Conservation (phyloP, 2,797 vertebrate species). For the Chaetodon trifasciatus region DNA sequence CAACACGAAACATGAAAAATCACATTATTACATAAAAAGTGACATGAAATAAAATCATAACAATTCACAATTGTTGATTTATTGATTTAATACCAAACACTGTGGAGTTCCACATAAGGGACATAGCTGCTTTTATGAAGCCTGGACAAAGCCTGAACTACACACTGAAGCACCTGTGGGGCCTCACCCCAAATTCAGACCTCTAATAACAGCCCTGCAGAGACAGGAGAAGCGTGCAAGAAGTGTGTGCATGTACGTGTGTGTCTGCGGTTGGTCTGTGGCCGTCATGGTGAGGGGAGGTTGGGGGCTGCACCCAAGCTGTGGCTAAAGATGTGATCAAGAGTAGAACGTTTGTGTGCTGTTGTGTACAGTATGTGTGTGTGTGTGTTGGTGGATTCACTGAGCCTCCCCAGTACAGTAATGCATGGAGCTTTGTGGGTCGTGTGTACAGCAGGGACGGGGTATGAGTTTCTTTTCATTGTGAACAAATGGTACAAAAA, state of each 20-base stretch:
- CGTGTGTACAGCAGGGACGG: slow-evolving; percentile 42
- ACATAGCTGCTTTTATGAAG: slow-evolving; percentile 4
- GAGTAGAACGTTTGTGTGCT: slow-evolving; percentile 9
- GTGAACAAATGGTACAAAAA: slow-evolving; percentile 53
- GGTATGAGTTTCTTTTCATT: slow-evolving; percentile 55
- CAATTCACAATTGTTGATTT: not conserved
- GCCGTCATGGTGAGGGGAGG: slow-evolving; percentile 44
- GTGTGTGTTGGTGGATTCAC: slow-evolving; percentile 38
- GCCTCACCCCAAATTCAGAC: slow-evolving; percentile 36
- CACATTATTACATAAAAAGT: not conserved
- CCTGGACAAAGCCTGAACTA: slow-evolving; percentile 14
- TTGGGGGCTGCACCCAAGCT: slow-evolving; percentile 43
- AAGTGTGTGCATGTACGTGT: not conserved
- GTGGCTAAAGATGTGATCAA: slow-evolving; percentile 57
- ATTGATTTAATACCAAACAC: not conserved
- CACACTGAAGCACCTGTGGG: slow-evolving; percentile 52
- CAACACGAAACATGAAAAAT: not conserved
- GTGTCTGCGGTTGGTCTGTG: slow-evolving; percentile 41
- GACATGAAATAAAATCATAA: not conserved
- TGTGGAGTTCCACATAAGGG: not conserved
- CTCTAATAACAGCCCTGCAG: slow-evolving; percentile 47
- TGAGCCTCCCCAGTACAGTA: slow-evolving; percentile 48
- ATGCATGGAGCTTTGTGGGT: slow-evolving; percentile 37
- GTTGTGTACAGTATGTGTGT: slow-evolving; percentile 8
- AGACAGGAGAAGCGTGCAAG: slow-evolving; percentile 16